Evolutionary conservation across 2,113 vertebrate genomes (phyloP).

Genomic region (Octodon degus): DNA sequence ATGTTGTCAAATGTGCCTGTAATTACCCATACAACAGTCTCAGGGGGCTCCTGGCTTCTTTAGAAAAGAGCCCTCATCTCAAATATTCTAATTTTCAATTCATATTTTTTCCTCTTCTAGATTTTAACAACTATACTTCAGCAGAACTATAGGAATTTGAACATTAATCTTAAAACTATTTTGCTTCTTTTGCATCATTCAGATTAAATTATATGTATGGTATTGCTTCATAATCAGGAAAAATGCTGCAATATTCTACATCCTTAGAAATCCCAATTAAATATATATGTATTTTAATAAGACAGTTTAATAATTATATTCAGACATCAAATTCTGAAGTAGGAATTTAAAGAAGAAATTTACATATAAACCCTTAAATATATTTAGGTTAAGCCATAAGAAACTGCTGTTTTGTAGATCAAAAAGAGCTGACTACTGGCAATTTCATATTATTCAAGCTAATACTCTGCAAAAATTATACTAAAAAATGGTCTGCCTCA

Average conservation of each 20-base stretch:
- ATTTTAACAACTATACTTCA: neutral
- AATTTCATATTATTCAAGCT: neutral
- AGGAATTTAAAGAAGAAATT: slow-evolving; percentile 19
- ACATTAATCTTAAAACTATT: neutral
- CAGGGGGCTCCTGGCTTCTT: neutral
- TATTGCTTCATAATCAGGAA: neutral
- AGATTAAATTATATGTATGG: neutral
- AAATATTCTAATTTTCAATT: neutral
- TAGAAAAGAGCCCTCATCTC: neutral
- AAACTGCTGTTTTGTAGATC: neutral
- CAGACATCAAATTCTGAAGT: slow-evolving; percentile 44
- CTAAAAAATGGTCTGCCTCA: neutral
- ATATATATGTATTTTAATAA: neutral
- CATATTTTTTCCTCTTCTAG: neutral
- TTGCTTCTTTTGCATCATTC: slow-evolving; percentile 1
- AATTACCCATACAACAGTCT: neutral
- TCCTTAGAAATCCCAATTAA: slow-evolving; percentile 6
- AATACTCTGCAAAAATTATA: neutral
- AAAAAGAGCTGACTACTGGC: neutral
- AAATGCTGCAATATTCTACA: neutral
- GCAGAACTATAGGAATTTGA: neutral
- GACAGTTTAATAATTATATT: neutral
- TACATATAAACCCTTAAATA: slow-evolving; percentile 10
- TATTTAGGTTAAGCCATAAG: neutral
- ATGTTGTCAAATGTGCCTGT: neutral